Percentiles rank a stretch among this genome's conserved stretches.
Evolutionary conservation across 2,888 invertebrate genomes (phyloP).

Genomic region (Caenorhabditis sp.): DNA sequence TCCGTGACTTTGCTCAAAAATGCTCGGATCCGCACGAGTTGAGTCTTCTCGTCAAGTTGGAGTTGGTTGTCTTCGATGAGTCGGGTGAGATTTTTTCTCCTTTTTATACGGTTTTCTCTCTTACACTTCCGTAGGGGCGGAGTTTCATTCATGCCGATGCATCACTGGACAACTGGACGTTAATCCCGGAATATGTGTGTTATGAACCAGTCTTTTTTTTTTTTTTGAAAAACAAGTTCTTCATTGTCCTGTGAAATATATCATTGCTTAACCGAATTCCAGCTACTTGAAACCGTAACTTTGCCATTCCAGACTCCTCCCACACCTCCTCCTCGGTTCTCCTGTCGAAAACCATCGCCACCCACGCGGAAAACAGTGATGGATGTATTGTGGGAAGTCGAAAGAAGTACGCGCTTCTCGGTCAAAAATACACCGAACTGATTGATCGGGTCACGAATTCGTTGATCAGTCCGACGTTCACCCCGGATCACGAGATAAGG

Average conservation of each 20-base stretch:
- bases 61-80: constrained; percentile 54
- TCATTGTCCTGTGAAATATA: too few species aligned
- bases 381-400: constrained; percentile 61
- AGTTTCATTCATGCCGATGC: too few species aligned
- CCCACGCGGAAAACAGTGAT: constrained; percentile 42
- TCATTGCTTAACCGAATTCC: too few species aligned
- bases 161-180: too few species aligned
- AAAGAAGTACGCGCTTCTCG: constrained; percentile 40
- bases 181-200: too few species aligned
- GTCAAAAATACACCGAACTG: constrained; percentile 46
- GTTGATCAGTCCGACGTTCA: constrained; percentile 35
- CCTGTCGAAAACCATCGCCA: constrained; percentile 56
- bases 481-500: constrained; percentile 23
- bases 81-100: constrained; percentile 14
- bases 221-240: too few species aligned
- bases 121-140: too few species aligned
- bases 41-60: constrained; percentile 44
- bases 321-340: constrained; percentile 15
- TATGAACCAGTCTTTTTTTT: too few species aligned
- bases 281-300: background rate
- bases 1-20: constrained; percentile 53
- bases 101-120: too few species aligned
- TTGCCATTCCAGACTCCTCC: constrained; percentile 8
- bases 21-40: constrained; percentile 63
- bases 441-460: constrained; percentile 50